A percentile compares a stretch with the other conserved stretches of the same genome.
Conservation (phyloP, 2,888 invertebrate species). For the Troilus luridus region DNA sequence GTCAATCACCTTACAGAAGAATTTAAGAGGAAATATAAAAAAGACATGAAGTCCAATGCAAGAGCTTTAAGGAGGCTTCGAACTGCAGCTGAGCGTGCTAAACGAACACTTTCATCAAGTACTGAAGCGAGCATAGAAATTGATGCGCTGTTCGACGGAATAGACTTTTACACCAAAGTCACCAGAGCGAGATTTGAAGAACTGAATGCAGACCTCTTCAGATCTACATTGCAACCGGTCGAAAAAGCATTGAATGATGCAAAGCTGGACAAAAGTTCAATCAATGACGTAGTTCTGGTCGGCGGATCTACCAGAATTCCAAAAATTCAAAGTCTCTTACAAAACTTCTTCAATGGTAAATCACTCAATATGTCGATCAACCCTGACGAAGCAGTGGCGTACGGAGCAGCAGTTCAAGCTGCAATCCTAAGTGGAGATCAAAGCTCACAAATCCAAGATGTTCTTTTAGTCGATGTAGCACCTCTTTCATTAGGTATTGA, state of each 20-base stretch:
- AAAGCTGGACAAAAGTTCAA: slow-evolving; percentile 69
- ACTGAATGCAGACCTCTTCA: slow-evolving; percentile 79
- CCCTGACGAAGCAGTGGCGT: slow-evolving; percentile 87
- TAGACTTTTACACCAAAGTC: slow-evolving; percentile 77
- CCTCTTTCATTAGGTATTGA: slow-evolving; percentile 83
- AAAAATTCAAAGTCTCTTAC: slow-evolving; percentile 73
- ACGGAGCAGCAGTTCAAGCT: slow-evolving; percentile 83
- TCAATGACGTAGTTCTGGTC: slow-evolving; percentile 71
- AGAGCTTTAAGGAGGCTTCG: slow-evolving; percentile 71
- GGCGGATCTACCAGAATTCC: slow-evolving; percentile 70
- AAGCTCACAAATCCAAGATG: slow-evolving; percentile 79
- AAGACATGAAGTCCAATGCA: slow-evolving; percentile 71
- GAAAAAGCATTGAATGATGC: slow-evolving; percentile 70
- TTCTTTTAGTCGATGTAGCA: slow-evolving; percentile 75
- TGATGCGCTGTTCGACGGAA: slow-evolving; percentile 71
- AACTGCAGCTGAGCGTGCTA: slow-evolving; percentile 73
- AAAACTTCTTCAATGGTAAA: slow-evolving; percentile 76
- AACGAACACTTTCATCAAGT: slow-evolving; percentile 72
- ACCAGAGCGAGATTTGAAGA: slow-evolving; percentile 84
- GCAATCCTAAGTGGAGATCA: slow-evolving; percentile 79
- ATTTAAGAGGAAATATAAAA: slow-evolving; percentile 72
- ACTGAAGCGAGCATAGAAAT: slow-evolving; percentile 73
- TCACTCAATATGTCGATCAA: slow-evolving; percentile 82
- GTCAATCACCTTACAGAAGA: slow-evolving; percentile 75
- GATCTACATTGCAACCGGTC: slow-evolving; percentile 75